A percentile compares a stretch with the other conserved stretches of the same genome.
Evolutionary conservation across 2,797 vertebrate species (phyloP).

Genomic region (Decapterus maruadsi): DNA sequence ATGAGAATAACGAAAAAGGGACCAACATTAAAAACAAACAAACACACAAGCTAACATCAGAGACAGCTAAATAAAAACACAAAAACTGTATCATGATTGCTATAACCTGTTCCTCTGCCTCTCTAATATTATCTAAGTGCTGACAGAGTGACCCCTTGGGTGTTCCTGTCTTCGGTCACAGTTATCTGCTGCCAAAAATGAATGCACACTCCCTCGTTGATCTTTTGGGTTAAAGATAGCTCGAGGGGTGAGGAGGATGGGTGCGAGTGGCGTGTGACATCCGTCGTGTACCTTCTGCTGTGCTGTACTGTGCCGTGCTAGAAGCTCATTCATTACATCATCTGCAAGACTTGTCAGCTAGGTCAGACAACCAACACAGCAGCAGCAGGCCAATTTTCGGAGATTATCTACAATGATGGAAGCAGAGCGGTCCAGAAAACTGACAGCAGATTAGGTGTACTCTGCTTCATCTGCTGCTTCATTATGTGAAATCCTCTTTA

Average conservation of each 20-base stretch:
- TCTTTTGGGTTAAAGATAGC: slow-evolving; percentile 80
- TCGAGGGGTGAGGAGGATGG: slow-evolving; percentile 29
- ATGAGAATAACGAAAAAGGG: neutral
- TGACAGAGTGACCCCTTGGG: slow-evolving; percentile 50
- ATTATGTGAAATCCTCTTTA: slow-evolving; percentile 24
- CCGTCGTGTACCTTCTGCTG: neutral
- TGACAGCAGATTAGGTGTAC: slow-evolving; percentile 53
- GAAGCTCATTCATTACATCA: slow-evolving; percentile 64
- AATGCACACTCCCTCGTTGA: slow-evolving; percentile 66
- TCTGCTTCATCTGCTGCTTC: slow-evolving; percentile 43
- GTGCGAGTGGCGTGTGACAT: slow-evolving; percentile 26
- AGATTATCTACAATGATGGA: slow-evolving; percentile 58
- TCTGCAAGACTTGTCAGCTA: slow-evolving; percentile 68
- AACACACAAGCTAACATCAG: neutral
- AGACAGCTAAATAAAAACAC: neutral
- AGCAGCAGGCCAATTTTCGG: slow-evolving; percentile 59
- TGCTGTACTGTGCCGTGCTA: slow-evolving; percentile 7
- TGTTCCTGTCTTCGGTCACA: slow-evolving; percentile 54
- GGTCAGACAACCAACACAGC: slow-evolving; percentile 30
- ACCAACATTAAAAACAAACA: neutral
- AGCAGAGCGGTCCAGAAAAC: slow-evolving; percentile 43
- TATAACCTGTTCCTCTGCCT: slow-evolving; percentile 9
- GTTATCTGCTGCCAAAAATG: slow-evolving; percentile 77
- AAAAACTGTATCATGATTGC: neutral
- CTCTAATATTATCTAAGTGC: slow-evolving; percentile 44